A percentile compares a stretch with the other conserved stretches of the same genome.
Conservation (phyloP, 2,797 vertebrate species). For the Pseudopleuronectes americanus region DNA sequence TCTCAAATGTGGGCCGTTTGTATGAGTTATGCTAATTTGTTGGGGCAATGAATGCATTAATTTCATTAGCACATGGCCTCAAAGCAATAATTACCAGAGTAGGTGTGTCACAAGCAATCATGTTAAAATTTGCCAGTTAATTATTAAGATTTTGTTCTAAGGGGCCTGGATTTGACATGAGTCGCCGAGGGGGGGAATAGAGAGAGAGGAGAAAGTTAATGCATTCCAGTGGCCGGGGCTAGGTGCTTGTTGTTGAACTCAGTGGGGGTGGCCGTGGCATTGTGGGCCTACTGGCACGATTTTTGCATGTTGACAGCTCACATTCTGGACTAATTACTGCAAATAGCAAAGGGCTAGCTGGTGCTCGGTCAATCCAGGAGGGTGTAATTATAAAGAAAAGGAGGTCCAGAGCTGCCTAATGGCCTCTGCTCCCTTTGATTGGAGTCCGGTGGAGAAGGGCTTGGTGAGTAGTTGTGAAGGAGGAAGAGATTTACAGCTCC, state of each 20-base stretch:
- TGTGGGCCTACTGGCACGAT: slow-evolving; percentile 68
- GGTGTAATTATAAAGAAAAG: slow-evolving; percentile 83
- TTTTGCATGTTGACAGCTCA: slow-evolving; percentile 84
- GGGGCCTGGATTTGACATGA: slow-evolving; percentile 94
- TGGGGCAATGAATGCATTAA: slow-evolving; percentile 99
- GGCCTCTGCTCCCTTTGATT: slow-evolving; percentile 70
- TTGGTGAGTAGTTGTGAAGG: slow-evolving; percentile 43
- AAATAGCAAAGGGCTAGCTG: slow-evolving; percentile 80
- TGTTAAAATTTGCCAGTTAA: slow-evolving; percentile 99
- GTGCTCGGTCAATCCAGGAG: slow-evolving; percentile 81
- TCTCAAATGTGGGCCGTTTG: slow-evolving; percentile 97
- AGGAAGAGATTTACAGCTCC: slow-evolving; percentile 43
- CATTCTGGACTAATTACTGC: slow-evolving; percentile 85
- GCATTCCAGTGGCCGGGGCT: slow-evolving; percentile 71
- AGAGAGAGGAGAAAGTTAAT: slow-evolving; percentile 73
- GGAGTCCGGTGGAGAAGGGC: slow-evolving; percentile 56
- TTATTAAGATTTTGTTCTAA: slow-evolving; percentile 99
- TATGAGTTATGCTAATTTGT: slow-evolving; percentile 99
- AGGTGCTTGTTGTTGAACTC: slow-evolving; percentile 76
- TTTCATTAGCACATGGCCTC: slow-evolving; percentile 99
- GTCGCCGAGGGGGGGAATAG: slow-evolving; percentile 89
- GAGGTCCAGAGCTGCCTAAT: slow-evolving; percentile 78
- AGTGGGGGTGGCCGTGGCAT: slow-evolving; percentile 59
- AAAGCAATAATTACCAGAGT: slow-evolving; percentile 99
- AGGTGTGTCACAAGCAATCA: slow-evolving; percentile 99